A percentile compares a stretch with the other conserved stretches of the same genome.
Conservation (phyloP, 2,888 invertebrate genomes). For the Antitype chi region DNA sequence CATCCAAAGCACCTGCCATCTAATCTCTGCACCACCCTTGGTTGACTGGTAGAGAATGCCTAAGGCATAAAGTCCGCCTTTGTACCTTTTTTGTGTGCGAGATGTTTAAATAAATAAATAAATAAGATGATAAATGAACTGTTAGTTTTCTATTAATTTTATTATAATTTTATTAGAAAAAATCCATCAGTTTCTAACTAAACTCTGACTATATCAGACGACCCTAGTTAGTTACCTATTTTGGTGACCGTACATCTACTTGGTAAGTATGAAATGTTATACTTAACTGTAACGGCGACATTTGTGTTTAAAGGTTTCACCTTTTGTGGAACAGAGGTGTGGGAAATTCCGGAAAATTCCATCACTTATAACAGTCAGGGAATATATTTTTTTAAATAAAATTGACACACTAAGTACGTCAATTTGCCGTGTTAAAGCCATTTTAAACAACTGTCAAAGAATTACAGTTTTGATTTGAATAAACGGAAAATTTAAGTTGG, state of each 20-base stretch:
- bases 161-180: too few relatives aligned
- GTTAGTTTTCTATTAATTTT: too few relatives aligned
- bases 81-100: too few relatives aligned
- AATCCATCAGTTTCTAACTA: too few relatives aligned
- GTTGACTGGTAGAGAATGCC: too few relatives aligned
- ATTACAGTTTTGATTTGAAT: not conserved
- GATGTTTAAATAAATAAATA: too few relatives aligned
- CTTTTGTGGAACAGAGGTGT: slow-evolving; percentile 6
- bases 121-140: too few relatives aligned
- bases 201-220: too few relatives aligned
- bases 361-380: not conserved
- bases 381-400: not conserved
- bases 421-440: not conserved
- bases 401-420: not conserved
- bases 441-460: not conserved
- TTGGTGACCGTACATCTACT: not conserved
- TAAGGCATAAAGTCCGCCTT: too few relatives aligned
- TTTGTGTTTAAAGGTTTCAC: slow-evolving; percentile 15
- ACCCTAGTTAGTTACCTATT: too few relatives aligned
- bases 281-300: not conserved
- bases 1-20: too few relatives aligned
- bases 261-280: not conserved
- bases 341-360: not conserved
- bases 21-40: too few relatives aligned
- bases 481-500: not conserved